Percentiles rank a stretch among this genome's conserved stretches.
These are phyloP conservation scores for Heliornis fulica DNA, from an alignment of 2,113 vertebrate species.

Conservation along the genomic window DNA sequence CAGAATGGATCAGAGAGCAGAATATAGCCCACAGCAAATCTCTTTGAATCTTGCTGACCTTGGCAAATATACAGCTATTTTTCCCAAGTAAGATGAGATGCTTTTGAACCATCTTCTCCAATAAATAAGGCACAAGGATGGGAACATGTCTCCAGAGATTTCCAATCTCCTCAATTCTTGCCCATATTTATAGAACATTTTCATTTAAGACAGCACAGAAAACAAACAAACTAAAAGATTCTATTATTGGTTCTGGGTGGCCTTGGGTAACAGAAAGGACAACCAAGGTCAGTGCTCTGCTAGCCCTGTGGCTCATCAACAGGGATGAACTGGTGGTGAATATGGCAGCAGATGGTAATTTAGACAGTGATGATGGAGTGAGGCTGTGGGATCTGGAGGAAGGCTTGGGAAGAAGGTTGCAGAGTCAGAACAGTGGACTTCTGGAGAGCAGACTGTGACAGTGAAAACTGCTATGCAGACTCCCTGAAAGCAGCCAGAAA, in stretches of 20 bases:
- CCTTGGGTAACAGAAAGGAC: neutral
- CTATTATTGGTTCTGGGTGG: neutral
- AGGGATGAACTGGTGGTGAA: neutral
- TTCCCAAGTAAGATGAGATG: constrained; percentile 11
- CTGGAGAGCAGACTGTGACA: neutral
- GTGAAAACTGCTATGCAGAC: neutral
- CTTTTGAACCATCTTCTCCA: constrained; percentile 8
- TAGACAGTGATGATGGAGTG: neutral
- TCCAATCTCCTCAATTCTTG: neutral
- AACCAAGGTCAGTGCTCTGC: neutral
- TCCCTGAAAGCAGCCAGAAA: neutral
- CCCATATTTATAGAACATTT: neutral
- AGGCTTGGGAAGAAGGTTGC: neutral
- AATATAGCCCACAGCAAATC: constrained; percentile 26
- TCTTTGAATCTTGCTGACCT: constrained; percentile 48
- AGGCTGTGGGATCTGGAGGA: neutral
- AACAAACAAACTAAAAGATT: neutral
- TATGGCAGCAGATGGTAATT: neutral
- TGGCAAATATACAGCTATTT: constrained; percentile 13
- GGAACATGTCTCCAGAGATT: neutral
- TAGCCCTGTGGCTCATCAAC: neutral
- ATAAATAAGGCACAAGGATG: constrained; percentile 3
- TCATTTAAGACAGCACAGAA: neutral
- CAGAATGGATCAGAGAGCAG: constrained; percentile 48
- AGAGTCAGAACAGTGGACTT: neutral